Percentiles rank a stretch among this genome's conserved stretches.
Evolutionary conservation across 2,113 vertebrate genomes (phyloP).

Genomic region (Gallinago undulata): DNA sequence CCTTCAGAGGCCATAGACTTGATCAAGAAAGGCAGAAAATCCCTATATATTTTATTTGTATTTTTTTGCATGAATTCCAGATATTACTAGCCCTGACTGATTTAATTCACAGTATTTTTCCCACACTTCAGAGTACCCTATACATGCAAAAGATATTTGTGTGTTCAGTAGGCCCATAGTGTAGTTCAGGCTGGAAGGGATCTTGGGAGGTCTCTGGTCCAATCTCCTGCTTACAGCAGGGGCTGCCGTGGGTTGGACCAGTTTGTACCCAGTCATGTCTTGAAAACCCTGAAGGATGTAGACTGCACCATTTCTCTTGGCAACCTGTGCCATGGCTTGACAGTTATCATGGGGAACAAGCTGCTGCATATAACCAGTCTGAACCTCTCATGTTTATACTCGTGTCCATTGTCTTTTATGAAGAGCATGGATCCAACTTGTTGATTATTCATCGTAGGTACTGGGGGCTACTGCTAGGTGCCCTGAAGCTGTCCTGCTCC

Average conservation of each 20-base stretch:
- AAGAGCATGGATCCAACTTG: background rate
- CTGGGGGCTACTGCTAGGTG: background rate
- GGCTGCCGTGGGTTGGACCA: background rate
- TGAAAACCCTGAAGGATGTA: background rate
- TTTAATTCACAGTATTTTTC: background rate
- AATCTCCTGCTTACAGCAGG: background rate
- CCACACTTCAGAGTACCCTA: background rate
- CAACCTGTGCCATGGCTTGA: background rate
- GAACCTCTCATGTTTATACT: background rate
- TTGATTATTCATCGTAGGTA: rapidly evolving
- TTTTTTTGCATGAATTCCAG: background rate
- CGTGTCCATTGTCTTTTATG: rapidly evolving
- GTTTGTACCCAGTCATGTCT: background rate
- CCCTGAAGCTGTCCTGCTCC: background rate
- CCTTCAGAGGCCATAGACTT: background rate
- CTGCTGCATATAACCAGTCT: background rate
- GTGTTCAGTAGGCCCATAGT: background rate
- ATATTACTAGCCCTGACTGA: background rate
- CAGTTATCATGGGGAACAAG: background rate
- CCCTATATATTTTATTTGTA: background rate
- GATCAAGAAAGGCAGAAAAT: background rate
- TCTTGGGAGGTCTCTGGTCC: background rate
- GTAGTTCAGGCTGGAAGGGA: background rate
- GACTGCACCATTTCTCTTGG: too few species aligned
- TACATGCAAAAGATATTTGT: background rate